phyloP scores from a whole-genome alignment of 2,113 vertebrate genomes.

The Indicator indicator region DNA sequence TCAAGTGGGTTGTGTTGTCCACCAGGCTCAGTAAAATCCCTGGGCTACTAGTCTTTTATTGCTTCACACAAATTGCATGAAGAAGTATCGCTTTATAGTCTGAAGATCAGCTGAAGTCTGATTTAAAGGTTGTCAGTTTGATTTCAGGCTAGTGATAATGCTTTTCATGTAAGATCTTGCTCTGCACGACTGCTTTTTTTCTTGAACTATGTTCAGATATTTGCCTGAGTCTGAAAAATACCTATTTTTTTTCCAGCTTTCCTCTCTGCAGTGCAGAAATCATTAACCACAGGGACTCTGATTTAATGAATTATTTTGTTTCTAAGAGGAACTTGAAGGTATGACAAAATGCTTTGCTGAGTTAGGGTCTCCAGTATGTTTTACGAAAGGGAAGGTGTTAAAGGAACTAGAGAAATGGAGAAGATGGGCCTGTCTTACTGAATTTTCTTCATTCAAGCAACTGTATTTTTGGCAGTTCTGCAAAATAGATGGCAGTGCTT shows the following conservation, averaged over 20 bases:
- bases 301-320: not conserved
- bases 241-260: not conserved
- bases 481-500: not conserved
- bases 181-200: not conserved
- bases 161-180: not conserved
- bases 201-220: not conserved
- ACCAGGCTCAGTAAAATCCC: not conserved
- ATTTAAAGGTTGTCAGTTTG: not conserved
- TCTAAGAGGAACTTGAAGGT: not conserved
- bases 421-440: not conserved
- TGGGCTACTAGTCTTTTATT: not conserved
- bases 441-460: not conserved
- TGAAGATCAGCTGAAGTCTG: not conserved
- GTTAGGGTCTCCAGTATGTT: not conserved
- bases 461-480: not conserved
- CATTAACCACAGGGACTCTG: not conserved
- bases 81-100: not conserved
- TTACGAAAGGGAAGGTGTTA: not conserved
- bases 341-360: not conserved
- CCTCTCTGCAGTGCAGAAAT: not conserved
- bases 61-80: not conserved
- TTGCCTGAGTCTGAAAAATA: not conserved
- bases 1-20: not conserved
- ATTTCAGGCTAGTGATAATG: not conserved
- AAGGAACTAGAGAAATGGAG: not conserved